A percentile compares a stretch with the other conserved stretches of the same genome.
These are phyloP conservation scores for Epiblema foenella DNA, from an alignment of 2,888 invertebrate species.

Conservation along the genomic window DNA sequence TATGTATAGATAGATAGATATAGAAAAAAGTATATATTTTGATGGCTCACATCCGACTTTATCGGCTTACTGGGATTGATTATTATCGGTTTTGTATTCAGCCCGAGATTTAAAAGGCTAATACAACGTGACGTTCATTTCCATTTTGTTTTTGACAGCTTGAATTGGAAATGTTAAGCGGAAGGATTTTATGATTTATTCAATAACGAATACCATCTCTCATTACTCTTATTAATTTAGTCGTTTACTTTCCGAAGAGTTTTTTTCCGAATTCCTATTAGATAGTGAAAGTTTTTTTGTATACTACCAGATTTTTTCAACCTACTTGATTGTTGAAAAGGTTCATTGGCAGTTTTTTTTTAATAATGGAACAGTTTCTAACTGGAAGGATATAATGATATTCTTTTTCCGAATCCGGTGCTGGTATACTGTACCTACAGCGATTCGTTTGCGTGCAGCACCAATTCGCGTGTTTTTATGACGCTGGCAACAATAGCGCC, in stretches of 20 bases:
- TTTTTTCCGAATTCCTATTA: slow-evolving; percentile 1
- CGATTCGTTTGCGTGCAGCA: neutral
- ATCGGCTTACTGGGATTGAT: slow-evolving; percentile 25
- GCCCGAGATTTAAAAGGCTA: slow-evolving; percentile 44
- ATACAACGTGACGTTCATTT: slow-evolving; percentile 49
- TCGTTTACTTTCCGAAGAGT: slow-evolving; percentile 34
- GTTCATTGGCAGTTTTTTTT: no score
- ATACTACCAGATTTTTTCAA: neutral
- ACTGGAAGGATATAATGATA: neutral
- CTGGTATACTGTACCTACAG: neutral
- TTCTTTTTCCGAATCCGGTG: neutral
- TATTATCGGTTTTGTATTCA: slow-evolving; percentile 39
- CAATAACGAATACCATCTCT: slow-evolving; percentile 50
- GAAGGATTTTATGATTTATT: slow-evolving; percentile 56
- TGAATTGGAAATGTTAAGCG: slow-evolving; percentile 53
- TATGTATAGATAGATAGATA: no score
- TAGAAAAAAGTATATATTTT: neutral
- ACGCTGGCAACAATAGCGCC: slow-evolving; percentile 21
- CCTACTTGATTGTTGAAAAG: neutral
- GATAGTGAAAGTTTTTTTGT: neutral
- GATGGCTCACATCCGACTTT: neutral
- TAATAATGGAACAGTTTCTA: no score
- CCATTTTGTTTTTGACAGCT: slow-evolving; percentile 51
- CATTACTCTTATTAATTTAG: slow-evolving; percentile 40
- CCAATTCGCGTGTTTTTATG: slow-evolving; percentile 18